Conservation (phyloP, 2,113 vertebrate genomes). For the Rostratula benghalensis region DNA sequence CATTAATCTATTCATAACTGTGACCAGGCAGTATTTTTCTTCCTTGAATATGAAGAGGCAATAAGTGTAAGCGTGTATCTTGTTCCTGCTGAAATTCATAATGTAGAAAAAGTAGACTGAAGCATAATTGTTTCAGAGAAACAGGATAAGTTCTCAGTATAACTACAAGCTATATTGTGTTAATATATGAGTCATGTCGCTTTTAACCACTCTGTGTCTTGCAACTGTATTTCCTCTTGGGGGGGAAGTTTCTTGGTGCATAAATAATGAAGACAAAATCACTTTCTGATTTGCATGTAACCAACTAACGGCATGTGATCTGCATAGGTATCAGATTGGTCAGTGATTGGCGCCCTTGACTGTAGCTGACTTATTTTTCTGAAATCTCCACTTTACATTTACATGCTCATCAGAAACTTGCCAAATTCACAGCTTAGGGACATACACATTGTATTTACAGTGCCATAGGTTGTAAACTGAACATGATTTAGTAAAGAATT, state of each 20-base stretch:
- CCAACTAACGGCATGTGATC: not conserved
- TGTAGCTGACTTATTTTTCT: not conserved
- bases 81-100: constrained; percentile 27
- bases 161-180: not conserved
- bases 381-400: not conserved
- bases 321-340: not conserved
- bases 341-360: not conserved
- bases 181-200: not conserved
- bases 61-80: not conserved
- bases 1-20: not conserved
- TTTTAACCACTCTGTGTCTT: not conserved
- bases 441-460: not conserved
- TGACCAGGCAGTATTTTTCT: not conserved
- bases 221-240: not conserved
- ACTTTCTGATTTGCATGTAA: not conserved
- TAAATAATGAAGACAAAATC: constrained; percentile 7
- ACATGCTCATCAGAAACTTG: not conserved
- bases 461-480: not conserved
- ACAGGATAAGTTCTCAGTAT: not conserved
- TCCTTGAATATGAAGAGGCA: not conserved
- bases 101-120: not conserved
- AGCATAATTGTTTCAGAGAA: not conserved
- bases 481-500: constrained; percentile 13
- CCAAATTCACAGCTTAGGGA: not conserved
- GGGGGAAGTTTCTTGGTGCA: not conserved